Conservation (phyloP, 2,797 vertebrate genomes). For the Prionace glauca region DNA sequence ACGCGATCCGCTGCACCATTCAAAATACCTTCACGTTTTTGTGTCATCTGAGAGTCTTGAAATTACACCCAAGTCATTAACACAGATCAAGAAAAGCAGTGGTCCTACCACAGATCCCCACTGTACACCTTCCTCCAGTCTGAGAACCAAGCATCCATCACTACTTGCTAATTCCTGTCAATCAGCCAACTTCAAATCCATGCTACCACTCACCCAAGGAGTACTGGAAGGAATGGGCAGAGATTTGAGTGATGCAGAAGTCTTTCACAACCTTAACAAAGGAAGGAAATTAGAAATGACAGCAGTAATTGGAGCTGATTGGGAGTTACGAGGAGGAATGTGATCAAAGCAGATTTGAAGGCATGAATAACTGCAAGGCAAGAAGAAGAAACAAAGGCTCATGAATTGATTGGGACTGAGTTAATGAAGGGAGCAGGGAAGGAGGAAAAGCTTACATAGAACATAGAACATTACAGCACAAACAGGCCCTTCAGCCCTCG, state of each 20-base stretch:
- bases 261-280: neutral
- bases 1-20: too few relatives aligned
- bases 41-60: too few relatives aligned
- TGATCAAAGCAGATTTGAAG: neutral
- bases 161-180: neutral
- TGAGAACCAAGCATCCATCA: neutral
- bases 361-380: neutral
- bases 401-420: neutral
- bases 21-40: too few relatives aligned
- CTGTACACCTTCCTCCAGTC: neutral
- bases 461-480: too few relatives aligned
- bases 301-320: neutral
- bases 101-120: neutral
- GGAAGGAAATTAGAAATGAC: neutral
- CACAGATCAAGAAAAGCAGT: neutral
- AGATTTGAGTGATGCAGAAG: neutral
- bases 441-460: neutral
- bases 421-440: neutral
- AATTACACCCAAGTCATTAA: neutral
- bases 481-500: too few relatives aligned
- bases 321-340: neutral
- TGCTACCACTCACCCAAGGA: neutral
- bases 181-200: neutral
- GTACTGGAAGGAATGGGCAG: neutral
- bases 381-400: neutral